A percentile compares a stretch with the other conserved stretches of the same genome.
Evolutionary conservation across 1,140 invertebrate species (phyloP).

Genomic region (Ceratina australensis): DNA sequence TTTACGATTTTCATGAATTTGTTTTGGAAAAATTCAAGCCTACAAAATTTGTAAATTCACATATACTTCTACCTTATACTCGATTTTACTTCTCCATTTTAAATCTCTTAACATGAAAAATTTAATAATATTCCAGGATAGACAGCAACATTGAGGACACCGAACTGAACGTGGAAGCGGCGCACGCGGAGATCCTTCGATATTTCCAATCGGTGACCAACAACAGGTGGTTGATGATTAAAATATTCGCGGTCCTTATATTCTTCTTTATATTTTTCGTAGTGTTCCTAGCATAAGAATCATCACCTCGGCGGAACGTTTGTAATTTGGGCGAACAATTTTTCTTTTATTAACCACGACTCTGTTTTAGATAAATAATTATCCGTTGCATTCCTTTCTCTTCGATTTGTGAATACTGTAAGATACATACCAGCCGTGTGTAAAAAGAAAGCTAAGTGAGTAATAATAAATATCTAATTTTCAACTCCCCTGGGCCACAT

Average conservation of each 20-base stretch:
- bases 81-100: background rate
- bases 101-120: background rate
- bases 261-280: constrained; percentile 99
- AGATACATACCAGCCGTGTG: constrained; percentile 30
- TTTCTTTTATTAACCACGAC: constrained; percentile 48
- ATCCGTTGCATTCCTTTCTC: constrained; percentile 58
- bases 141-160: constrained; percentile 98
- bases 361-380: constrained; percentile 39
- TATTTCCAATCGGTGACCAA: constrained; percentile 99
- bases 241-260: constrained; percentile 98
- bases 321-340: constrained; percentile 44
- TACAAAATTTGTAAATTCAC: background rate
- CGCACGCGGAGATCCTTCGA: constrained; percentile 97
- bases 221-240: constrained; percentile 99
- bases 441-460: constrained; percentile 54
- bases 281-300: constrained; percentile 91
- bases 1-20: too few species aligned
- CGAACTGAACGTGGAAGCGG: constrained; percentile 97
- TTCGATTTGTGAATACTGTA: constrained; percentile 60
- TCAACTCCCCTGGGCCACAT: constrained; percentile 34
- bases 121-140: constrained; percentile 85
- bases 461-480: constrained; percentile 68
- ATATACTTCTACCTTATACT: too few species aligned
- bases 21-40: background rate
- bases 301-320: constrained; percentile 19